Percentiles rank a stretch among this genome's conserved stretches.
phyloP scores from a whole-genome alignment of 2,888 invertebrate species.

The Leptinotarsa peninsularis region DNA sequence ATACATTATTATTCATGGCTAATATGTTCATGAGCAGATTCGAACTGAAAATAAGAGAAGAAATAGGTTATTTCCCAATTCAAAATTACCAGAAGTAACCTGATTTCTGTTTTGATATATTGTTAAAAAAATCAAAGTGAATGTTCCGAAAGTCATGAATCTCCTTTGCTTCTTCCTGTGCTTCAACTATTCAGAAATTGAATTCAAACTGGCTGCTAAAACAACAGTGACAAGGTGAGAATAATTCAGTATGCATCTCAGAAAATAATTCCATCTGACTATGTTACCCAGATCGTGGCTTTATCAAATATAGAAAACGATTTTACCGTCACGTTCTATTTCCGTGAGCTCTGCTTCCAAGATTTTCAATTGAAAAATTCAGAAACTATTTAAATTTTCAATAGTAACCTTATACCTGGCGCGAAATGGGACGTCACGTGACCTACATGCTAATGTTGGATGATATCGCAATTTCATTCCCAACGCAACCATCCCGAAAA shows the following conservation, averaged over 20 bases:
- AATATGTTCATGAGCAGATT: too few relatives aligned
- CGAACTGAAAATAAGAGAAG: too few relatives aligned
- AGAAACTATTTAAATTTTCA: constrained; percentile 51
- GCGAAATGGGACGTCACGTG: constrained; percentile 42
- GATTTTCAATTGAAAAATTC: constrained; percentile 47
- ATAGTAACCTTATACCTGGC: constrained; percentile 43
- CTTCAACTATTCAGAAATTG: too few relatives aligned
- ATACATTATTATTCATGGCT: too few relatives aligned
- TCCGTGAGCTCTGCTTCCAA: constrained; percentile 23
- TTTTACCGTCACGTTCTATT: constrained; percentile 16
- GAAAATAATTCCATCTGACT: constrained; percentile 23
- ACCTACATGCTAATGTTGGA: constrained; percentile 44
- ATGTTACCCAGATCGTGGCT: constrained; percentile 29
- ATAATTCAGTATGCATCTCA: neutral
- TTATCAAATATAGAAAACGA: constrained; percentile 36
- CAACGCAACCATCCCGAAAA: constrained; percentile 34
- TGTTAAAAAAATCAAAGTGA: too few relatives aligned
- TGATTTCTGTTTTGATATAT: too few relatives aligned
- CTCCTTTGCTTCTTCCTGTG: too few relatives aligned
- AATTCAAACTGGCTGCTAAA: too few relatives aligned
- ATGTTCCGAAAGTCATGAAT: too few relatives aligned
- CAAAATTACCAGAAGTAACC: too few relatives aligned
- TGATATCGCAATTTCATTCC: constrained; percentile 12
- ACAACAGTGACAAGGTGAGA: too few relatives aligned
- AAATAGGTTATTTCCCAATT: too few relatives aligned